A percentile compares a stretch with the other conserved stretches of the same genome.
These are phyloP conservation scores for Heliconius hermathena DNA, from an alignment of 1,140 invertebrate genomes.

Conservation along the genomic window DNA sequence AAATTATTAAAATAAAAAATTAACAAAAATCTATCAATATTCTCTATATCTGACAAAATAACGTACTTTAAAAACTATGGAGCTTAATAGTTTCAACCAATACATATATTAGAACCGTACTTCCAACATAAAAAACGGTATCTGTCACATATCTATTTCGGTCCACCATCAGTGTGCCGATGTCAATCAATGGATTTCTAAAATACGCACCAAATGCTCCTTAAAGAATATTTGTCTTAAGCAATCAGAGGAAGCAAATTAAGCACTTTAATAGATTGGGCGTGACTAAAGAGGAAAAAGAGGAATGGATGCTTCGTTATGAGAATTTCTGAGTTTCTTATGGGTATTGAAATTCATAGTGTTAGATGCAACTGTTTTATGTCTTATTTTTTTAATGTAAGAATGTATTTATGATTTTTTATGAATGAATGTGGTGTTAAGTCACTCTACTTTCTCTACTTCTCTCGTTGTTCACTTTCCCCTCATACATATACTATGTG, in stretches of 20 bases:
- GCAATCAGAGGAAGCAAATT: constrained; percentile 72
- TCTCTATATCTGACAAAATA: too few relatives aligned
- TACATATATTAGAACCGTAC: neutral
- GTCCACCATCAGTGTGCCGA: constrained; percentile 47
- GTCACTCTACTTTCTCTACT: too few relatives aligned
- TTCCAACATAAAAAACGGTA: constrained; percentile 8
- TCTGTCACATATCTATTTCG: constrained; percentile 8
- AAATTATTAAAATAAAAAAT: too few relatives aligned
- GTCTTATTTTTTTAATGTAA: too few relatives aligned
- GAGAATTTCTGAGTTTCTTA: too few relatives aligned
- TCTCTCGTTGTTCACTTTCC: too few relatives aligned
- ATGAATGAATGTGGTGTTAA: too few relatives aligned
- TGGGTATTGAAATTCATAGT: neutral
- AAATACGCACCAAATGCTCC: constrained; percentile 47
- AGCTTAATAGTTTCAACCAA: neutral
- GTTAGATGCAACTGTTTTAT: neutral
- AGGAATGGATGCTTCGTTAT: constrained; percentile 33
- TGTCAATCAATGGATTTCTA: constrained; percentile 56
- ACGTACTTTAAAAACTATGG: neutral
- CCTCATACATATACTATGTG: too few relatives aligned
- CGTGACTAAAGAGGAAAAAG: constrained; percentile 70
- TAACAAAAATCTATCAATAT: too few relatives aligned
- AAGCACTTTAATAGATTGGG: constrained; percentile 76
- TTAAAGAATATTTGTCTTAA: constrained; percentile 63
- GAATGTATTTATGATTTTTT: too few relatives aligned